A percentile compares a stretch with the other conserved stretches of the same genome.
Evolutionary conservation across 2,113 vertebrate genomes (phyloP).

Genomic region (Pterophyllum scalare): DNA sequence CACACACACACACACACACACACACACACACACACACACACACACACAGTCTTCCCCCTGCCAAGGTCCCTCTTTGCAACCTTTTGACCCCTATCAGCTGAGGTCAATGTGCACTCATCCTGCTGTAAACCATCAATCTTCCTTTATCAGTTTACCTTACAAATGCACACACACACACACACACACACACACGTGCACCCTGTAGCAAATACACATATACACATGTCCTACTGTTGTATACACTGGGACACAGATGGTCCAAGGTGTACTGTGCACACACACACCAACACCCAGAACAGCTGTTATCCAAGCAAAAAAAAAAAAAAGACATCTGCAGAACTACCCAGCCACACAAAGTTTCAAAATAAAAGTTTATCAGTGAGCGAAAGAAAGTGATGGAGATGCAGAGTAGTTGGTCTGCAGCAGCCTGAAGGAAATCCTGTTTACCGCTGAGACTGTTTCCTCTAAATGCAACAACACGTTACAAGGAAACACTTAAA

Average conservation of each 20-base stretch:
- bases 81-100: conserved; percentile 29
- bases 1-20: background rate
- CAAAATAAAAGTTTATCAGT: conserved; percentile 26
- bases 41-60: background rate
- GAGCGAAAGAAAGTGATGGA: background rate
- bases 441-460: background rate
- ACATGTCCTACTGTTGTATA: conserved; percentile 20
- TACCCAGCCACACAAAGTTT: background rate
- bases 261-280: conserved; percentile 36
- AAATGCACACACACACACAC: conserved; percentile 23
- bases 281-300: conserved; percentile 31
- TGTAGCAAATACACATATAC: conserved; percentile 25
- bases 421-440: background rate
- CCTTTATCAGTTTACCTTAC: conserved; percentile 11
- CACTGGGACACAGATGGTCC: conserved; percentile 47
- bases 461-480: background rate
- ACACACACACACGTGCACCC: conserved; percentile 25
- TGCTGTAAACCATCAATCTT: conserved; percentile 43
- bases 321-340: background rate
- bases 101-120: conserved; percentile 49
- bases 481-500: background rate
- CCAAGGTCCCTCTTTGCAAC: conserved; percentile 1
- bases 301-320: conserved; percentile 1
- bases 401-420: background rate
- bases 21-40: background rate